Conservation (phyloP, 2,797 vertebrate genomes). For the Chrosomus eos region DNA sequence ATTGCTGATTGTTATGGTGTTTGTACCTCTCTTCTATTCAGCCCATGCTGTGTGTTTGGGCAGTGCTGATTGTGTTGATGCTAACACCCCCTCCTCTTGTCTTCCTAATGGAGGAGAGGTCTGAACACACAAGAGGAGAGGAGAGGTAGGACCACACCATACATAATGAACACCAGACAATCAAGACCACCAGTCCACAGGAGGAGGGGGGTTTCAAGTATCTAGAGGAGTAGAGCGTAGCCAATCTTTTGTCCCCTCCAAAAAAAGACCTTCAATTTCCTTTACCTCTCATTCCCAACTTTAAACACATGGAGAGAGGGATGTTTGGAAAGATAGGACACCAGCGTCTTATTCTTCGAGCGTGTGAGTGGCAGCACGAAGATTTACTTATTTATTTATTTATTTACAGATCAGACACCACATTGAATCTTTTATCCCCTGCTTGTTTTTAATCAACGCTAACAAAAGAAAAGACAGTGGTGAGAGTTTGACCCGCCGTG, state of each 20-base stretch:
- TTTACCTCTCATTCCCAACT: constrained; percentile 47
- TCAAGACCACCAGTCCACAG: constrained; percentile 69
- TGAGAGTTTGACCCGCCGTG: constrained; percentile 66
- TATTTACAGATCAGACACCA: constrained; percentile 47
- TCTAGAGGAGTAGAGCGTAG: constrained; percentile 47
- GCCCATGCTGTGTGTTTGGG: constrained; percentile 83
- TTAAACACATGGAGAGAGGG: constrained; percentile 25
- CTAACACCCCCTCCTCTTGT: constrained; percentile 71
- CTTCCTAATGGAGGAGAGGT: constrained; percentile 69
- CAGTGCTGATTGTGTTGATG: constrained; percentile 85
- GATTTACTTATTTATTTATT: constrained; percentile 9
- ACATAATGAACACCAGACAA: constrained; percentile 81
- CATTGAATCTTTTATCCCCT: constrained; percentile 53
- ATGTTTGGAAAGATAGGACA: constrained; percentile 38
- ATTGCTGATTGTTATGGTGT: constrained; percentile 87
- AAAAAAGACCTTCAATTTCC: constrained; percentile 21
- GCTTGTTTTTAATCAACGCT: constrained; percentile 77
- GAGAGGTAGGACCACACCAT: constrained; percentile 63
- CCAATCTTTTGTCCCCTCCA: constrained; percentile 37
- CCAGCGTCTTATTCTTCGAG: constrained; percentile 45
- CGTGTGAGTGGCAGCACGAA: constrained; percentile 35
- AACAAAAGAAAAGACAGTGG: constrained; percentile 74
- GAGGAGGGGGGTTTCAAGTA: constrained; percentile 63
- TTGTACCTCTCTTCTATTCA: constrained; percentile 79
- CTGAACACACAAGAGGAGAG: constrained; percentile 62